Conservation (phyloP, 2,797 vertebrate genomes). For the Siniperca scherzeri region DNA sequence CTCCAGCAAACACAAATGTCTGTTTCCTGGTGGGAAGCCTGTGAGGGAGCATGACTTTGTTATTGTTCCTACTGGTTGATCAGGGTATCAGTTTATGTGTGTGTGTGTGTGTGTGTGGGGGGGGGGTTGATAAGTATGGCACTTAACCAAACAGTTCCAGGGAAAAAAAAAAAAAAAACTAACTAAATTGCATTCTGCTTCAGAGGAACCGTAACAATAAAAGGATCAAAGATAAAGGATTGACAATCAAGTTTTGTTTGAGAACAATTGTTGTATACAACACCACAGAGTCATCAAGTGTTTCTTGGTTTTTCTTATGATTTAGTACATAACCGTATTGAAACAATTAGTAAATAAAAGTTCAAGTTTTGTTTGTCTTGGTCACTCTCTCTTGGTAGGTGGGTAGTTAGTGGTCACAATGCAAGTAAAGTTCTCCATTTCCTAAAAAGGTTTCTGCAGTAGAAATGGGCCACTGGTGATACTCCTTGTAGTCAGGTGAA, state of each 20-base stretch:
- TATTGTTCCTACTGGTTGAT: background rate
- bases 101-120: background rate
- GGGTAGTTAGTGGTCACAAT: background rate
- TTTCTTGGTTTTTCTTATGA: background rate
- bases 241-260: background rate
- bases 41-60: conserved; percentile 11
- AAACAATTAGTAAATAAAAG: background rate
- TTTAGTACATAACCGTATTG: background rate
- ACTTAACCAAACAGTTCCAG: conserved; percentile 3
- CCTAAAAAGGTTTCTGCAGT: background rate
- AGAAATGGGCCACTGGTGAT: background rate
- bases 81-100: background rate
- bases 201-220: background rate
- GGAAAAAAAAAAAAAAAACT: background rate
- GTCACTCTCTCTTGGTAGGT: background rate
- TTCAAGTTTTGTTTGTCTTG: background rate
- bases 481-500: background rate
- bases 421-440: background rate
- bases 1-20: background rate
- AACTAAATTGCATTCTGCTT: background rate
- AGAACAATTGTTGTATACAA: too few relatives aligned
- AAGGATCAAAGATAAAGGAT: background rate
- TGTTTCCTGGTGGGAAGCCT: conserved; percentile 5
- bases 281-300: background rate
- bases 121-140: background rate